Base-by-base conservation (phyloP, 2,888 invertebrate genomes). In the Heterodera filipjevi region DNA sequence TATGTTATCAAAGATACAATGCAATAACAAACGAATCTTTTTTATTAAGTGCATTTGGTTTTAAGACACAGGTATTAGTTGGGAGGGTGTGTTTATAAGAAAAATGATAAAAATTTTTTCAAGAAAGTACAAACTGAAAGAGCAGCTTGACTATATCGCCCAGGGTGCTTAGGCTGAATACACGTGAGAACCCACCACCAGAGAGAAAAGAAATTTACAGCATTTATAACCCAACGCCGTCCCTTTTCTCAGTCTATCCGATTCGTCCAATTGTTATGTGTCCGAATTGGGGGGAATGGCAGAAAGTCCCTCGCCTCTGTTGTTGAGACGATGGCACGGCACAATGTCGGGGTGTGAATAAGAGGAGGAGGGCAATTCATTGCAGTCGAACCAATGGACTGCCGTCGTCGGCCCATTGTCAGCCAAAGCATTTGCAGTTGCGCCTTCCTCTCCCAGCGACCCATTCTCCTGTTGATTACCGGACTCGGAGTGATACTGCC, bases 271-370 rank as follows among this genome's bases (percentile, higher is more conserved):
- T 10, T 59, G 22, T 12, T 59, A 59, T 22, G 27, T 59, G 27
- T 59, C 59, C n/a, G 59, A 59, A n/a, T 59, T 19, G 22, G 53
- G 59, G 8, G 59, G 27, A 59, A 59, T 59, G 27, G 59, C 59
- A 27, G 59, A 59, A 27, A 59, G n/a, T 27, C 27, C 59, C 16
- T 68, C 68, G 68, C 68, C 68, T 35, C 35, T 27, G 68, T 68
- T 68, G 68, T 32, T 32, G 33, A 3, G 68, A 68, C 68, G 68
- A 22, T 68, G 68, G 33, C 68, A 68, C 68, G 68, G 68, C 68
- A 32, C 33, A 35, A 68, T 68, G 59, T 59, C 59, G 27, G 59
- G 27, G 12, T 59, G 59, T n/a, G 68, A 68, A 14, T 68, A 68
- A 35, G 68, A 68, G 22, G 68, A 68, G 33, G 68, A 68, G 68